Conservation (phyloP, 2,797 vertebrate genomes). For the Peromyscus nudipes region DNA sequence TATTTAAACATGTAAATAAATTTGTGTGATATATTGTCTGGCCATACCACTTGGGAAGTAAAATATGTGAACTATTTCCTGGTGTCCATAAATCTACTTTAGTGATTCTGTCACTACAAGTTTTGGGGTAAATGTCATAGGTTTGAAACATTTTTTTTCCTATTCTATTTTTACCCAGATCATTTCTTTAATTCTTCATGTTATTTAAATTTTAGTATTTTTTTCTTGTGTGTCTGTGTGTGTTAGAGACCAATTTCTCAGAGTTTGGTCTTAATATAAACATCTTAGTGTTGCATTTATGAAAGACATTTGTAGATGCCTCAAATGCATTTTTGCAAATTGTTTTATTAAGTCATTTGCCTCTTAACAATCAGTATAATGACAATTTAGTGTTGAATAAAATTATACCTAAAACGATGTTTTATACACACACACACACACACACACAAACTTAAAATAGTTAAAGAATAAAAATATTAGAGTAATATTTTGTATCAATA, state of each 20-base stretch:
- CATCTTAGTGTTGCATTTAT: background rate
- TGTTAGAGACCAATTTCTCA: constrained; percentile 4
- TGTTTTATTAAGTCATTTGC: constrained; percentile 59
- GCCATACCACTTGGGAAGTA: background rate
- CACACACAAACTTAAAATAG: background rate
- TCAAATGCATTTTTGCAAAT: constrained; percentile 73
- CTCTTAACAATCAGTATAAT: constrained; percentile 4
- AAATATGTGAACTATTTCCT: background rate
- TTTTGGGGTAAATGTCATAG: background rate
- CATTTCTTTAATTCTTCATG: background rate
- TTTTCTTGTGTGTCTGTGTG: background rate
- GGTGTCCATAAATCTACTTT: background rate
- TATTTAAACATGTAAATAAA: background rate
- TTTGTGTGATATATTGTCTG: background rate
- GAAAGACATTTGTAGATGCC: constrained; percentile 37
- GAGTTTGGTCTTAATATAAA: constrained; percentile 19
- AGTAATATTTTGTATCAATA: background rate
- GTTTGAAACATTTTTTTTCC: background rate
- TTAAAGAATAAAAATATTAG: constrained; percentile 9
- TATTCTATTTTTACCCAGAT: background rate
- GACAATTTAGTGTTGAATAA: constrained; percentile 48
- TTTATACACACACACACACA: background rate
- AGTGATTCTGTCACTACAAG: background rate
- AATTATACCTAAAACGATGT: constrained; percentile 39
- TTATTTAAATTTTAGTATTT: background rate